phyloP scores from a whole-genome alignment of 2,888 invertebrate genomes.

The Lysandra bellargus region DNA sequence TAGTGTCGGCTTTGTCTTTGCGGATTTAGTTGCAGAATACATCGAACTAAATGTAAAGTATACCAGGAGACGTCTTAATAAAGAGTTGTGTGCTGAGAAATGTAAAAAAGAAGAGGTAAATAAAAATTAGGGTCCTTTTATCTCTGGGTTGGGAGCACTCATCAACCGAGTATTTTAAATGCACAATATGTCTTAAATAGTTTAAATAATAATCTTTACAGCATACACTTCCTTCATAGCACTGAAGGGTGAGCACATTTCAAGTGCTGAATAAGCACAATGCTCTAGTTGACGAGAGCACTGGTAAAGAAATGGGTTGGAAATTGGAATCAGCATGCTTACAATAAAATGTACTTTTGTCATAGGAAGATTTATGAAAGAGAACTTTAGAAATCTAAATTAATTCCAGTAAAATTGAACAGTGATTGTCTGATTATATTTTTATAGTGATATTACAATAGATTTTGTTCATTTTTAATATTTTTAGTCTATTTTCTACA shows the following conservation, averaged over 20 bases:
- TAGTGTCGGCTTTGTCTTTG: constrained; percentile 9
- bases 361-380: background rate
- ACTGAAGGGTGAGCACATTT: constrained; percentile 12
- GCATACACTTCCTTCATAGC: background rate
- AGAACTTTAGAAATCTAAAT: background rate
- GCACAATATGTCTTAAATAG: constrained; percentile 13
- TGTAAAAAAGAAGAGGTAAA: background rate
- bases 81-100: background rate
- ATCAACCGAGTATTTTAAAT: background rate
- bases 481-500: background rate
- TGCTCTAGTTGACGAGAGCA: background rate
- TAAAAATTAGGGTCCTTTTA: background rate
- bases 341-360: background rate
- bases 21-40: background rate
- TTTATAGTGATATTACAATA: no score
- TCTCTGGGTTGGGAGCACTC: constrained; percentile 7
- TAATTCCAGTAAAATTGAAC: background rate
- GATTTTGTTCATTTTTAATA: background rate
- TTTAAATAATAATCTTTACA: background rate
- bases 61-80: background rate
- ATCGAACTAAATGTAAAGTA: background rate
- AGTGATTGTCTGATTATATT: background rate
- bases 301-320: background rate
- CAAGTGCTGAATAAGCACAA: background rate
- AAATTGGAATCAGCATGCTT: background rate